A percentile compares a stretch with the other conserved stretches of the same genome.
phyloP scores from a whole-genome alignment of 2,888 invertebrate genomes.

The Alcis repandata region DNA sequence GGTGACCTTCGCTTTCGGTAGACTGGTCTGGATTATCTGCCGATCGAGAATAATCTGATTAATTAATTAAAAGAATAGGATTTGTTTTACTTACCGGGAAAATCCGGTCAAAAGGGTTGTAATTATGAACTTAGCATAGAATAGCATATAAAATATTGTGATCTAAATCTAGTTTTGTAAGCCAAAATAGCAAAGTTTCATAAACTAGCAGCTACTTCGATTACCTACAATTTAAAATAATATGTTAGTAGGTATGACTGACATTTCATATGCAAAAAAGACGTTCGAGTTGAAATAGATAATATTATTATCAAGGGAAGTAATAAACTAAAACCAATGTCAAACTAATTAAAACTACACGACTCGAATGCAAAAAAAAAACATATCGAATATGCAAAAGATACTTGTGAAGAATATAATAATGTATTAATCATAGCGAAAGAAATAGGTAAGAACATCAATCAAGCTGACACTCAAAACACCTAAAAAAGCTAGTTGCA shows the following conservation, averaged over 20 bases:
- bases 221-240: no score
- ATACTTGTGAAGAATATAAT: neutral
- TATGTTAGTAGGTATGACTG: no score
- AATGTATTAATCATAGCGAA: slow-evolving; percentile 15
- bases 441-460: slow-evolving; percentile 26
- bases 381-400: neutral
- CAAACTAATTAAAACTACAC: slow-evolving; percentile 12
- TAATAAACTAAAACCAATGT: slow-evolving; percentile 23
- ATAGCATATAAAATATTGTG: neutral
- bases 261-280: slow-evolving; percentile 18
- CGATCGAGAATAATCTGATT: slow-evolving; percentile 6
- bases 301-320: slow-evolving; percentile 27
- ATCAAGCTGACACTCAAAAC: slow-evolving; percentile 28
- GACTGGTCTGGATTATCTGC: slow-evolving; percentile 24
- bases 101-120: neutral
- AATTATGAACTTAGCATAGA: neutral
- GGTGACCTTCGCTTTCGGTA: slow-evolving; percentile 60
- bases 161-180: no score
- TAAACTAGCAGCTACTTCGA: no score
- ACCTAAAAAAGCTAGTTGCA: slow-evolving; percentile 54
- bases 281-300: slow-evolving; percentile 16
- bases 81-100: neutral
- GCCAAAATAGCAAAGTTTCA: no score
- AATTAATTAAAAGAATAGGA: slow-evolving; percentile 8
- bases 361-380: neutral